Conservation (phyloP, 2,113 vertebrate species). For the Gasterosteus nipponicus region DNA sequence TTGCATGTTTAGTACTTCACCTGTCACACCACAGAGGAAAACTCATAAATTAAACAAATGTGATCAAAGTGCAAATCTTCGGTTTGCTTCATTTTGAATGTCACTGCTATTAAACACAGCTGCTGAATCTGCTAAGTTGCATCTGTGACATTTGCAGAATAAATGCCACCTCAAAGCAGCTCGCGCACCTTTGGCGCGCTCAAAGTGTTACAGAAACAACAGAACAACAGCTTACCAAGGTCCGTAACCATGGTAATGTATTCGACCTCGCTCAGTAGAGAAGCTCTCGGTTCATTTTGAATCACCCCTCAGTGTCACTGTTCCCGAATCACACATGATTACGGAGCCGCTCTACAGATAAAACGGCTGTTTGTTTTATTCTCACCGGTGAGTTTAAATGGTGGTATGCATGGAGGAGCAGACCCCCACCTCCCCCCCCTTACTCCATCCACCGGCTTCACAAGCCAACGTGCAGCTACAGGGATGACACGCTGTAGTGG, state of each 20-base stretch:
- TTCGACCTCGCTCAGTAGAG: conserved; percentile 31
- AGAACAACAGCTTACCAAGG: conserved; percentile 51
- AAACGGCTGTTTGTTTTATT: conserved; percentile 53
- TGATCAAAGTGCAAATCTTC: conserved; percentile 27
- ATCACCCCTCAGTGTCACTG: conserved; percentile 5
- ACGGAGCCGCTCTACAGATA: neutral
- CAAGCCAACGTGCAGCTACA: conserved; percentile 44
- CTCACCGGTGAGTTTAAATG: conserved; percentile 64
- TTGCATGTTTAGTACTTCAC: conserved; percentile 12
- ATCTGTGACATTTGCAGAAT: conserved; percentile 69
- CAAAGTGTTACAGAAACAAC: conserved; percentile 52
- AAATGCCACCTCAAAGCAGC: conserved; percentile 57
- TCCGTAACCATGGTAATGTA: conserved; percentile 73
- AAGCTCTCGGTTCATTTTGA: conserved; percentile 19
- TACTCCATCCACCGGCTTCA: neutral
- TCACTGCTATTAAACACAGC: conserved; percentile 38
- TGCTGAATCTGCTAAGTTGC: conserved; percentile 39
- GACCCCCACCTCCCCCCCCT: neutral
- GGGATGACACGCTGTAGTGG: conserved; percentile 65
- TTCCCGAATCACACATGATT: neutral
- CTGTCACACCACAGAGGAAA: conserved; percentile 21
- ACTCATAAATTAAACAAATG: conserved; percentile 27
- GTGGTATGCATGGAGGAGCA: conserved; percentile 45
- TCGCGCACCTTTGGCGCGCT: conserved; percentile 39
- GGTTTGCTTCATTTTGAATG: conserved; percentile 43